Conservation (phyloP, 37 sponge, comb jelly and placozoan species). For the Amphimedon queenslandica region DNA sequence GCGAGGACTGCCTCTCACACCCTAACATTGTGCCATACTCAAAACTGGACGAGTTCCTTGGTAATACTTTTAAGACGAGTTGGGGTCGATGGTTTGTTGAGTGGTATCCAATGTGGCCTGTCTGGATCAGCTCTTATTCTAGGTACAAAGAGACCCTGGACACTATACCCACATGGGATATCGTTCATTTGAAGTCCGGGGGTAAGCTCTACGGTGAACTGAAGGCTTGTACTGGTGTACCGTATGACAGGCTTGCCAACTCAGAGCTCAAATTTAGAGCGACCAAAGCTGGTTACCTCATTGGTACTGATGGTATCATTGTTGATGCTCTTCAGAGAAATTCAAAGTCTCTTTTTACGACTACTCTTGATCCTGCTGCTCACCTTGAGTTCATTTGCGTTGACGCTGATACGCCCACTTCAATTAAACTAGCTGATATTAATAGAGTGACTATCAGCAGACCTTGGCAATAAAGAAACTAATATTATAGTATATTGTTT, state of each 20-base stretch:
- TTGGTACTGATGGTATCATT: neutral
- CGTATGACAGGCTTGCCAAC: neutral
- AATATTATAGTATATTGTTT: neutral
- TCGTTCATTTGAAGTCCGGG: neutral
- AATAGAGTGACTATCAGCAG: neutral
- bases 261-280: neutral
- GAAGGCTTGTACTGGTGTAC: neutral
- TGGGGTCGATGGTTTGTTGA: slow-evolving; percentile 2
- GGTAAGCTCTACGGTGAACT: neutral
- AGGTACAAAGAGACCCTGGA: neutral
- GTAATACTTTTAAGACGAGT: neutral
- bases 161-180: neutral
- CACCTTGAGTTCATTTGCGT: neutral
- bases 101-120: neutral
- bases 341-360: neutral
- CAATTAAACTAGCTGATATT: neutral
- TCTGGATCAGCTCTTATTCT: neutral
- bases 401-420: neutral
- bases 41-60: neutral
- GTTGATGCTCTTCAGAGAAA: neutral
- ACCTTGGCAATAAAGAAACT: neutral
- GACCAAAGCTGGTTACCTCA: neutral
- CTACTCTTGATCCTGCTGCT: neutral
- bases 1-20: neutral
- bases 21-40: neutral